Evolutionary conservation across 2,113 vertebrate genomes (phyloP), one percentile per base, ranked within the genome.

Genomic region (Poicephalus meyeri): DNA sequence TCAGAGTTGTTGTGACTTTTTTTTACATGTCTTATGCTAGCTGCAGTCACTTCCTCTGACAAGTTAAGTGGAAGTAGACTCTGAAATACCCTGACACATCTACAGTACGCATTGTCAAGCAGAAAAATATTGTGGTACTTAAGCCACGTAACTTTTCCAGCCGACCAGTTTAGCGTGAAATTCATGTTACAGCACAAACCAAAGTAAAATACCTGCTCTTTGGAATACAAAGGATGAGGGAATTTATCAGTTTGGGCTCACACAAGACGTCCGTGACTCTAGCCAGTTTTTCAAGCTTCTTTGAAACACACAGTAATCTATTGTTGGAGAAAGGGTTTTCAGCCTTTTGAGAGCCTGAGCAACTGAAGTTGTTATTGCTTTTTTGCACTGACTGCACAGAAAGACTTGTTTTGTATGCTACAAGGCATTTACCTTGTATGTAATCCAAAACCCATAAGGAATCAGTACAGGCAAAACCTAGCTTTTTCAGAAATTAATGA

Each of bases 401-500:
- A 33, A 80, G 12, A 33, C 9, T 53, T 41, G 25, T 29, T 70
- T 21, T 39, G 15, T 39, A 17, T 88, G 72, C 39, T 78, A 49
- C 18, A 61, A 90, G 50, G 7, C 23, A 56, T 74, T 82, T 73
- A 81, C 21, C 10, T 81, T 80, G 15, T 16, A 65, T 28, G 24
- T 65, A 91, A 88, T 83, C 41, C 47, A 79, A 95, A 84, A 33
- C 3, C 46, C n/a, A 4, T n/a, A 37, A 52, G 52, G 66, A 88
- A 79, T 66, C 10, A 46, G 20, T 46, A 41, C 11, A 63, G 49
- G 26, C 7, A 91, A 91, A 77, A 60, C 18, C 47, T 53, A 28
- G 50, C 35, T 77, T 94, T 66, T 50, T 82, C 46, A 52, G 79
- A 93, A 91, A 65, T 39, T 74, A 89, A 87, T 85, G 29, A 60